Conservation (phyloP, 2,113 vertebrate genomes). For the Tragulus kanchil region DNA sequence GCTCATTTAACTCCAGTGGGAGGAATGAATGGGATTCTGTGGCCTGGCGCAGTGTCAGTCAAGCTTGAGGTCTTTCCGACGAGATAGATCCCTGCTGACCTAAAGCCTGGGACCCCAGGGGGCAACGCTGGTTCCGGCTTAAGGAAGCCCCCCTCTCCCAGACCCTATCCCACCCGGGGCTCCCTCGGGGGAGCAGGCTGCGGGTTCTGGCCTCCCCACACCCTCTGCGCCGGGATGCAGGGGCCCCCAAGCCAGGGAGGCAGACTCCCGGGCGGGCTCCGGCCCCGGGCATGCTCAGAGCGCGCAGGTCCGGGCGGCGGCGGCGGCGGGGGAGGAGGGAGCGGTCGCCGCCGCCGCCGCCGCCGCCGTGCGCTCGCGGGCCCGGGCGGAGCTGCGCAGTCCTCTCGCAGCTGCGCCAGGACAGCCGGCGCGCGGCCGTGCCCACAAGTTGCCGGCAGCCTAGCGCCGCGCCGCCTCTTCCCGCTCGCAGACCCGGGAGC, state of each 20-base stretch:
- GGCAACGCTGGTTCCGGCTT: not conserved
- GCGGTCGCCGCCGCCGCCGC: slow-evolving; percentile 55
- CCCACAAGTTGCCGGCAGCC: slow-evolving; percentile 75
- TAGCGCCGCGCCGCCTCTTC: slow-evolving; percentile 43
- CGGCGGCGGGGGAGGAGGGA: slow-evolving; percentile 47
- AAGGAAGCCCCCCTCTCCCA: not conserved
- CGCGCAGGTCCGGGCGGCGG: slow-evolving; percentile 73
- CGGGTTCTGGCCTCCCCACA: not conserved
- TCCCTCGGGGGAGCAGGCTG: not conserved
- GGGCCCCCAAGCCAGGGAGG: not conserved
- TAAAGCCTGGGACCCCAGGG: not conserved
- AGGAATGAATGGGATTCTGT: not conserved
- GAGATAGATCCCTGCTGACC: not conserved
- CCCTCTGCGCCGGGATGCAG: not conserved
- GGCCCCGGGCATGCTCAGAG: slow-evolving; percentile 83
- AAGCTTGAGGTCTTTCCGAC: not conserved
- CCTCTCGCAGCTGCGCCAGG: slow-evolving; percentile 83
- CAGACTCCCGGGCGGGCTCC: not conserved
- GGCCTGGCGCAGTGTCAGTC: not conserved
- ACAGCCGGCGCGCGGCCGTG: slow-evolving; percentile 69
- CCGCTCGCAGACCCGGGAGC: not conserved
- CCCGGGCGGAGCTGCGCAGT: slow-evolving; percentile 91
- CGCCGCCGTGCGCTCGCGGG: slow-evolving; percentile 64
- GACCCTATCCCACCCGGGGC: not conserved
- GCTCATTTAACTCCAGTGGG: not conserved